Percentiles rank a stretch among this genome's conserved stretches.
phyloP scores from a whole-genome alignment of 1,140 invertebrate species.

The Maniola jurtina region DNA sequence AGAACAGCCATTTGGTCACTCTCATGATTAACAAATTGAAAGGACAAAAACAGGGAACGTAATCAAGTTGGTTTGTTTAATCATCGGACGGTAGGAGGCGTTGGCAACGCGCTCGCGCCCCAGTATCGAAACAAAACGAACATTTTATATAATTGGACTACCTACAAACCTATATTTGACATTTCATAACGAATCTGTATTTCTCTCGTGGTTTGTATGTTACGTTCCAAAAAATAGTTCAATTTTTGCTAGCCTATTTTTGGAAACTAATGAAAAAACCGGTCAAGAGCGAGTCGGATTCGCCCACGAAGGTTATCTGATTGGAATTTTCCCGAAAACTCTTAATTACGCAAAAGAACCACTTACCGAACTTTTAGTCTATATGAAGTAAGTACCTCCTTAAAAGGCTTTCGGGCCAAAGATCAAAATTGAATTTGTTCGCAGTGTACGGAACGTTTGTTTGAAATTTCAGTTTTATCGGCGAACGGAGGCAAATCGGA shows the following conservation, averaged over 20 bases:
- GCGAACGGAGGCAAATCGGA: not conserved
- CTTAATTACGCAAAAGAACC: no score
- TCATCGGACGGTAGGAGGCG: conserved; percentile 5
- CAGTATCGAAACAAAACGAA: conserved; percentile 1
- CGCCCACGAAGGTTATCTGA: no score
- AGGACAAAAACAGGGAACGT: conserved; percentile 27
- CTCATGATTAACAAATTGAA: conserved; percentile 16
- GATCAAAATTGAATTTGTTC: no score
- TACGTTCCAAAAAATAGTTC: conserved; percentile 5
- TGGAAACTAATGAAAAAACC: no score
- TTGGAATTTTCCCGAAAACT: no score
- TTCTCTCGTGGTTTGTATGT: conserved; percentile 2
- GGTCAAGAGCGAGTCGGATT: no score
- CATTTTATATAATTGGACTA: conserved; percentile 6
- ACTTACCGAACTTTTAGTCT: no score
- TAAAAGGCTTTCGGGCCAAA: no score
- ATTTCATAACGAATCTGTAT: conserved; percentile 12
- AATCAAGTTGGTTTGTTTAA: conserved; percentile 22
- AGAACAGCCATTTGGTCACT: not conserved
- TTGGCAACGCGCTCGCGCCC: not conserved
- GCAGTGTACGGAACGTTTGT: not conserved
- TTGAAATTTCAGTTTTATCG: conserved; percentile 2
- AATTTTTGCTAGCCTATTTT: conserved; percentile 1
- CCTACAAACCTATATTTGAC: not conserved
- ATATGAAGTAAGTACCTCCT: no score